Percentiles rank a stretch among this genome's conserved stretches.
Conservation (phyloP, 2,113 vertebrate genomes). For the Thymallus thymallus region DNA sequence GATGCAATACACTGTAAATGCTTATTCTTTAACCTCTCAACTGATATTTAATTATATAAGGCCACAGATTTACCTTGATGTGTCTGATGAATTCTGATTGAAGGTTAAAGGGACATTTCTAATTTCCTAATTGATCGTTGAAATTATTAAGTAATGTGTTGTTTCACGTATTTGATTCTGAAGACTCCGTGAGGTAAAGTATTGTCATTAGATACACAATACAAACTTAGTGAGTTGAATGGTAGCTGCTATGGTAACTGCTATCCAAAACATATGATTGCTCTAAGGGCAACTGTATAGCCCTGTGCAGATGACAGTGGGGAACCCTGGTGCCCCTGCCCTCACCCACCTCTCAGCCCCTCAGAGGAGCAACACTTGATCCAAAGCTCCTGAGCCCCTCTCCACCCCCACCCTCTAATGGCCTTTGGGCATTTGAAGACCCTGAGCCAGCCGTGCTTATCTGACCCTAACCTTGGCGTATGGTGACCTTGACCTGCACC, state of each 20-base stretch:
- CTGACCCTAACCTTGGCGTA: slow-evolving; percentile 84
- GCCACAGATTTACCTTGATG: too few relatives aligned
- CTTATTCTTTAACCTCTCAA: background rate
- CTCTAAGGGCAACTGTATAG: slow-evolving; percentile 44
- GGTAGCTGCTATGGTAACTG: slow-evolving; percentile 13
- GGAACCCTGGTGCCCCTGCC: slow-evolving; percentile 54
- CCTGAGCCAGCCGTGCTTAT: slow-evolving; percentile 76
- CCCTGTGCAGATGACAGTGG: slow-evolving; percentile 56
- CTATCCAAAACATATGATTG: slow-evolving; percentile 27
- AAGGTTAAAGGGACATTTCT: too few relatives aligned
- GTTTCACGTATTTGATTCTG: too few relatives aligned
- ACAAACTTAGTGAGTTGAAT: slow-evolving; percentile 30
- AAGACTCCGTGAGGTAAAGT: background rate
- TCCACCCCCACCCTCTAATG: slow-evolving; percentile 59
- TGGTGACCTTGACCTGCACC: slow-evolving; percentile 81
- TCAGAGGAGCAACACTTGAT: slow-evolving; percentile 76
- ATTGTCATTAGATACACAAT: slow-evolving; percentile 25
- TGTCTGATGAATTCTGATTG: too few relatives aligned
- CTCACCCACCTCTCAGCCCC: slow-evolving; percentile 47
- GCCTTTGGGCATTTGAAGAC: slow-evolving; percentile 72
- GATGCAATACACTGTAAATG: background rate
- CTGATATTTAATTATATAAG: background rate
- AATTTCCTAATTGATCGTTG: too few relatives aligned
- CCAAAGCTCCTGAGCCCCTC: slow-evolving; percentile 60
- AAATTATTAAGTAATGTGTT: too few relatives aligned